phyloP scores from a whole-genome alignment of 1,140 invertebrate species.

The Kradibia gibbosae region DNA sequence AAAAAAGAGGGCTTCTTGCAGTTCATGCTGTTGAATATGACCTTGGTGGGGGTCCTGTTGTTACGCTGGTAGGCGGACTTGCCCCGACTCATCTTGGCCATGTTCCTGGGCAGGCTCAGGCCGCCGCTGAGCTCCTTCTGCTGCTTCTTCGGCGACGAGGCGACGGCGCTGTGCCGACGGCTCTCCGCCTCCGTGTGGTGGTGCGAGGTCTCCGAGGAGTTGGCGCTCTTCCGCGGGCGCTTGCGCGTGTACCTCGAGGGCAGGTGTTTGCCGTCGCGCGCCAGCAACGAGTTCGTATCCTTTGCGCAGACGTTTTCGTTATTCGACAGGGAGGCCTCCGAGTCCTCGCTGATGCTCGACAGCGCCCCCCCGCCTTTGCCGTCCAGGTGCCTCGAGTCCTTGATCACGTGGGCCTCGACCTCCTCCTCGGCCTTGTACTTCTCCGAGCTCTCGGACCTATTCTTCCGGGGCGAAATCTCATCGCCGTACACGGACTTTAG shows the following conservation, averaged over 20 bases:
- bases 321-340: conserved; percentile 36
- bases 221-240: conserved; percentile 29
- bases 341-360: conserved; percentile 43
- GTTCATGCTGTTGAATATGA: conserved; percentile 25
- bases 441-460: background rate
- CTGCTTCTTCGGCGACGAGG: conserved; percentile 18
- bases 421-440: conserved; percentile 21
- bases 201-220: conserved; percentile 17
- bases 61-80: conserved; percentile 29
- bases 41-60: conserved; percentile 32
- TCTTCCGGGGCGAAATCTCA: conserved; percentile 15
- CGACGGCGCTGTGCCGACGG: background rate
- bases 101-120: background rate
- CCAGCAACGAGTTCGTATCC: conserved; percentile 33
- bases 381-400: conserved; percentile 7
- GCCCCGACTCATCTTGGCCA: conserved; percentile 3
- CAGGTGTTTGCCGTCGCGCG: conserved; percentile 43
- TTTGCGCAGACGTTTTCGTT: conserved; percentile 41
- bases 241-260: conserved; percentile 12
- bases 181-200: conserved; percentile 18
- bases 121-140: background rate
- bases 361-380: background rate
- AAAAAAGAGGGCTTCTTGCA: conserved; percentile 44
- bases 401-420: background rate
- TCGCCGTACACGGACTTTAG: conserved; percentile 29